Evolutionary conservation across 2,888 invertebrate genomes (phyloP).

Genomic region (Autographa pulchrina): DNA sequence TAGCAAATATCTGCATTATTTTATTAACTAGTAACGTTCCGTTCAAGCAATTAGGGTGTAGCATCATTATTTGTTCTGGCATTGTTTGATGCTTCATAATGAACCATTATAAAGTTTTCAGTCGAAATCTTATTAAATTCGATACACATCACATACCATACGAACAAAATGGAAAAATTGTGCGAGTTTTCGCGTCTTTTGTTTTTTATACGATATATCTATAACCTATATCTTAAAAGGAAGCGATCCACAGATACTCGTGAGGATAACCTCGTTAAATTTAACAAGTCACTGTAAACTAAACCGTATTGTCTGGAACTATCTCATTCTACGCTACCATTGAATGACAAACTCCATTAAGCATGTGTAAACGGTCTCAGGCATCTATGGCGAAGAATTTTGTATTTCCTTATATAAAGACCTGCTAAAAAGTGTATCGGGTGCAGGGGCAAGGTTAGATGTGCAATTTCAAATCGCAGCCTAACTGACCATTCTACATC

Average conservation of each 20-base stretch:
- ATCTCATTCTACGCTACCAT: neutral
- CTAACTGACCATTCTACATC: no score
- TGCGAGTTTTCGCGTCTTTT: no score
- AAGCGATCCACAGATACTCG: neutral
- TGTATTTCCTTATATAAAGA: no score
- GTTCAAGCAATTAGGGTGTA: neutral
- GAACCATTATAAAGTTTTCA: neutral
- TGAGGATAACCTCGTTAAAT: neutral
- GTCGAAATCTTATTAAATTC: neutral
- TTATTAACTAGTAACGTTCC: neutral
- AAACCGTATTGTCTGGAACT: neutral
- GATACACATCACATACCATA: neutral
- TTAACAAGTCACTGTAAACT: slow-evolving; percentile 4
- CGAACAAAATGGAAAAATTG: no score
- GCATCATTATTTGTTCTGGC: neutral
- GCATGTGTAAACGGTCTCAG: neutral
- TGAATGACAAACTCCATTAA: neutral
- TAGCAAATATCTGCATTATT: neutral
- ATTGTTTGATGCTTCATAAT: neutral
- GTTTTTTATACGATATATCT: no score
- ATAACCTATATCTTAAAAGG: neutral
- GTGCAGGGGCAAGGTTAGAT: no score
- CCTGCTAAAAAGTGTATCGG: no score
- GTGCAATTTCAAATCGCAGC: no score
- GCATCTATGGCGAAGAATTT: no score